These are phyloP conservation scores for Haemorhous mexicanus DNA, from an alignment of 2,113 vertebrate species.

Conservation along the genomic window DNA sequence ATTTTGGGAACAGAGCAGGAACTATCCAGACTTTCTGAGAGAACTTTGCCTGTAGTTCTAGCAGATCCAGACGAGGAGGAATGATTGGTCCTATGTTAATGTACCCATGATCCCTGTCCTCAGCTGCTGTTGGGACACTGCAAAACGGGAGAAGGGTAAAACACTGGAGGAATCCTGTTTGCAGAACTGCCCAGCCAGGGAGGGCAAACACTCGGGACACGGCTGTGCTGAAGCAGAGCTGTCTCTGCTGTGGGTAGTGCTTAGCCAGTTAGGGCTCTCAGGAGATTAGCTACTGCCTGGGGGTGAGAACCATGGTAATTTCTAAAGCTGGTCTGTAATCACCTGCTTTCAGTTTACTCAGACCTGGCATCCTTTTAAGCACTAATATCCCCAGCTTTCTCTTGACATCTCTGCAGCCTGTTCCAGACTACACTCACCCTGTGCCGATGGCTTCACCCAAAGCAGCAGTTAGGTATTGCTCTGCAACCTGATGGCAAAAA, in stretches of 20 bases:
- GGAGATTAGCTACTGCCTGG: slow-evolving; percentile 14
- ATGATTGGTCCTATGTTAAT: not conserved
- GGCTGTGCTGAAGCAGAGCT: not conserved
- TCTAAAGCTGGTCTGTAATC: slow-evolving; percentile 57
- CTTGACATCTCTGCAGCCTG: not conserved
- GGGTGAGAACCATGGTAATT: slow-evolving; percentile 15
- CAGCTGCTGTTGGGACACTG: not conserved
- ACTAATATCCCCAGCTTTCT: slow-evolving; percentile 16
- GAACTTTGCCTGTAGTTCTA: not conserved
- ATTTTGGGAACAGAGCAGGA: not conserved
- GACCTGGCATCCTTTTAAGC: slow-evolving; percentile 3
- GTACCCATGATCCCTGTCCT: not conserved
- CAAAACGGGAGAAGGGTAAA: not conserved
- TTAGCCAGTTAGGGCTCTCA: not conserved
- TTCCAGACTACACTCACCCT: not conserved
- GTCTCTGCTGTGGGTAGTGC: not conserved
- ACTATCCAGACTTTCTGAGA: not conserved
- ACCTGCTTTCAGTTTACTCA: slow-evolving; percentile 14
- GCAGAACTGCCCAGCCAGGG: not conserved
- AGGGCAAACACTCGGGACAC: not conserved
- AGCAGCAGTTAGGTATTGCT: not conserved
- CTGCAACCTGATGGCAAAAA: not conserved
- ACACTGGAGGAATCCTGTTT: not conserved
- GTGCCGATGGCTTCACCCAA: not conserved
- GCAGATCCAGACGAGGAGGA: not conserved